Percentiles rank a stretch among this genome's conserved stretches.
phyloP scores from a whole-genome alignment of 1,140 invertebrate genomes.

The Leptinotarsa defecta region DNA sequence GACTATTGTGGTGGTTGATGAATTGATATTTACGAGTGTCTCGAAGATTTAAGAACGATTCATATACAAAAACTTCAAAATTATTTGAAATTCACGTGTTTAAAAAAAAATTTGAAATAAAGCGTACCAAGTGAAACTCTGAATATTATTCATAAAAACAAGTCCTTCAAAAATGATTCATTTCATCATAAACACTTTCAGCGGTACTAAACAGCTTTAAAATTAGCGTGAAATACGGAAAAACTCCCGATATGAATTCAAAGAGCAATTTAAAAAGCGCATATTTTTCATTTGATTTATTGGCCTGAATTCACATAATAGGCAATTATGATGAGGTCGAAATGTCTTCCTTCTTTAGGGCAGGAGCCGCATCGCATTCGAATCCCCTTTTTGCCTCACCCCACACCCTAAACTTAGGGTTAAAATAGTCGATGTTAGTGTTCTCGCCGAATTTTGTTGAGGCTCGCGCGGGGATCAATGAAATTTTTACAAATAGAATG shows the following conservation, averaged over 20 bases:
- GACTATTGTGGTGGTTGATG: too few relatives aligned
- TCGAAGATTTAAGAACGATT: too few relatives aligned
- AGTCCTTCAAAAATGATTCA: not conserved
- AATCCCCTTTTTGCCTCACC: constrained; percentile 18
- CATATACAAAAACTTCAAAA: too few relatives aligned
- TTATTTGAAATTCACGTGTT: too few relatives aligned
- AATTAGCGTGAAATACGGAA: constrained; percentile 26
- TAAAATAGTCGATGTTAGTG: constrained; percentile 18
- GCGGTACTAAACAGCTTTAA: constrained; percentile 12
- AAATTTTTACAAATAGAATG: not conserved
- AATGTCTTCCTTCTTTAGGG: constrained; percentile 26
- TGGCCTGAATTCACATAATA: constrained; percentile 28
- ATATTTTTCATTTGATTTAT: constrained; percentile 27
- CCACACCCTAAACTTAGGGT: constrained; percentile 20
- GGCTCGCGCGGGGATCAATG: not conserved
- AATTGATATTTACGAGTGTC: too few relatives aligned
- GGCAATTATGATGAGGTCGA: constrained; percentile 28
- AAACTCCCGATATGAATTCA: constrained; percentile 27
- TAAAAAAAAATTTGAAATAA: too few relatives aligned
- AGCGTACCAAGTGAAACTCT: too few relatives aligned
- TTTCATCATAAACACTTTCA: constrained; percentile 12
- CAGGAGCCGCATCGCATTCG: constrained; percentile 19
- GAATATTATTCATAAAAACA: not conserved
- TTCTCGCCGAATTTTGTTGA: constrained; percentile 15
- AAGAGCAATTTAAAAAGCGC: constrained; percentile 29